phyloP scores from a whole-genome alignment of 2,888 invertebrate species.

The Pomacea canaliculata region DNA sequence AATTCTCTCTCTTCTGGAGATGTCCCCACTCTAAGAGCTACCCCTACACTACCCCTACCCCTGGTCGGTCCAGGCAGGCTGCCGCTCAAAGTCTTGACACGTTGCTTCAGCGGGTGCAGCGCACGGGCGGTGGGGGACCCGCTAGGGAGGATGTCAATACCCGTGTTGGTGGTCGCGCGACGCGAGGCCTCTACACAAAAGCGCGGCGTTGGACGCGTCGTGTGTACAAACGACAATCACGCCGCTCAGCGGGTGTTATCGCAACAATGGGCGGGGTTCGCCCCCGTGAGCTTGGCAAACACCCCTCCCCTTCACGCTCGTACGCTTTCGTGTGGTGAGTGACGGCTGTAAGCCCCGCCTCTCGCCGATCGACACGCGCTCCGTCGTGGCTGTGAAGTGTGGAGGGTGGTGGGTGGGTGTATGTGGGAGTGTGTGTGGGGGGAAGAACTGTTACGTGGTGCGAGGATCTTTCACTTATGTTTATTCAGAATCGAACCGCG shows the following conservation, averaged over 20 bases:
- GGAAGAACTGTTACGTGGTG: too few species aligned
- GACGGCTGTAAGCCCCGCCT: slow-evolving; percentile 12
- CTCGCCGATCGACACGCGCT: too few species aligned
- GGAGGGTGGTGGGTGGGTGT: too few species aligned
- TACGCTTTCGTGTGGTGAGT: background rate
- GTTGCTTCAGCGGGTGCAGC: background rate
- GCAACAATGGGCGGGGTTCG: background rate
- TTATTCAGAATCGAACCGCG: too few species aligned
- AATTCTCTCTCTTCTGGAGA: too few species aligned
- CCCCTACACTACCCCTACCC: too few species aligned
- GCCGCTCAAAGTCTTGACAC: too few species aligned
- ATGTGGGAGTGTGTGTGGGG: too few species aligned
- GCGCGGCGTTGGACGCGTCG: background rate
- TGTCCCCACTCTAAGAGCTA: too few species aligned
- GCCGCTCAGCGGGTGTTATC: background rate
- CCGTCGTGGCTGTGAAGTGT: too few species aligned
- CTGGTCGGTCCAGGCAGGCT: too few species aligned
- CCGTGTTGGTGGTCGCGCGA: slow-evolving; percentile 7
- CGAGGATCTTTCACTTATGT: too few species aligned
- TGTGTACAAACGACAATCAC: slow-evolving; percentile 8
- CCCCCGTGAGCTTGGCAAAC: background rate
- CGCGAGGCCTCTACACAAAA: background rate
- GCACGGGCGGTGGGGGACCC: background rate
- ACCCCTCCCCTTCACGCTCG: slow-evolving; percentile 8
- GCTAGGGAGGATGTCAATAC: background rate